Evolutionary conservation across 2,888 invertebrate species (phyloP).

Genomic region (Euplagia quadripunctaria): DNA sequence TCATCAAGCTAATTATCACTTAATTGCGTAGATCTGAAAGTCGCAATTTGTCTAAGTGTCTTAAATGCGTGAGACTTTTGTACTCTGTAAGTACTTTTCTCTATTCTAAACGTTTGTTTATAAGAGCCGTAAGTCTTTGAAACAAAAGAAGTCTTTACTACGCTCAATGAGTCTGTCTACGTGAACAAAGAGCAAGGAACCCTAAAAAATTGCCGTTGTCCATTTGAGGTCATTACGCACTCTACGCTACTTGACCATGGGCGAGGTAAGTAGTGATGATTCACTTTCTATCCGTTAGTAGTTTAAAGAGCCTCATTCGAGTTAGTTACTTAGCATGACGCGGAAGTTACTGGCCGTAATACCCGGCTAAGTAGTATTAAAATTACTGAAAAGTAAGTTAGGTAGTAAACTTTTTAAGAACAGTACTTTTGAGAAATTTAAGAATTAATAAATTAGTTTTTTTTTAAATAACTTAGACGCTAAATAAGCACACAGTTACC

Average conservation of each 20-base stretch:
- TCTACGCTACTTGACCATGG: constrained; percentile 6
- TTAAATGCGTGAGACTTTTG: too few species aligned
- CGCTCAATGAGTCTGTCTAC: too few species aligned
- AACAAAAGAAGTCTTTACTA: too few species aligned
- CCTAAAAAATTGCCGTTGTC: constrained; percentile 7
- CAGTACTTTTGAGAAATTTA: neutral
- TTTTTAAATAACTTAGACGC: too few species aligned
- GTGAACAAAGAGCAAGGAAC: neutral
- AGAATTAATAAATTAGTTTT: too few species aligned
- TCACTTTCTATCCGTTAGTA: constrained; percentile 13
- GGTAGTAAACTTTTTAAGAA: neutral
- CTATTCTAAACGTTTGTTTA: too few species aligned
- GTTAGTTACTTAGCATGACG: neutral
- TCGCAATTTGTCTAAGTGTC: too few species aligned
- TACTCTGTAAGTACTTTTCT: too few species aligned
- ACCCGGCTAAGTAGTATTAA: neutral
- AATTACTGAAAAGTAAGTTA: neutral
- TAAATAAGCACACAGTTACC: too few species aligned
- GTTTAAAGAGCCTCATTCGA: neutral
- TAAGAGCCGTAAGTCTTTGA: too few species aligned
- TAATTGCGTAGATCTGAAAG: too few species aligned
- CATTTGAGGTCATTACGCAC: constrained; percentile 10
- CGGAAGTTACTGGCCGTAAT: neutral
- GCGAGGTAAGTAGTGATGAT: constrained; percentile 1
- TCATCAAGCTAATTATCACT: too few species aligned